Base-by-base conservation (phyloP, 2,888 invertebrate species). In the Diaprepes abbreviatus region DNA sequence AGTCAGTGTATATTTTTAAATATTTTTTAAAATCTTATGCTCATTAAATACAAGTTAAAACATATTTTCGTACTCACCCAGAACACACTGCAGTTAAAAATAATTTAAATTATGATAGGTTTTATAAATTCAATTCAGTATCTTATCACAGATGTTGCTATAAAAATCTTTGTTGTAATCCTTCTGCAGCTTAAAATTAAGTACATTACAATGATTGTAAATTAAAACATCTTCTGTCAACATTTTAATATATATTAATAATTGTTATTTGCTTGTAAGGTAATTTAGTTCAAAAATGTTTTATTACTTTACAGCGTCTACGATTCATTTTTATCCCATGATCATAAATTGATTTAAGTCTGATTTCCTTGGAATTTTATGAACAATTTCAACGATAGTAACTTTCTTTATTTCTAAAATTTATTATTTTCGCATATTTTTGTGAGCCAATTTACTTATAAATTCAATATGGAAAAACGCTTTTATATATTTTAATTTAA, bases 141-240 rank as follows among this genome's bases (percentile, higher is more conserved):
- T 40, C 40, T 40, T 40, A 40, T 40, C 40, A 17, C 9, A 1
- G 1, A 16, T 40, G 17, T 16, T 16, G 6, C 1, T 21, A 28
- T 48, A 48, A 48, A 48, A 48, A 48, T 19, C 10, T n/a, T 19
- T 10, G 21, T 19, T n/a, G 0, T 43, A 43, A 43, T 43, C 43
- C 19, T 9, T 21, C 1, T 1, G n/a, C 10, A 43, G 43, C 43
- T 40, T 40, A 43, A n/a, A n/a, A 21, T 43, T 21, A 43, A 43
- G n/a, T 43, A 19, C 19, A n/a, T 2, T 24, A 48, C 48, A 48
- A 28, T 48, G 48, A 48, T 48, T 48, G 0, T 5, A 21, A 19
- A 43, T 43, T 19, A 43, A 43, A 43, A 21, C 17, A 21, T 21
- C 9, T 40, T 17, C 9, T 10, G 40, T 17, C 16, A 40, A 40